Percentiles rank a stretch among this genome's conserved stretches.
phyloP scores from a whole-genome alignment of 2,113 vertebrate species.

The Chaetodon trifascialis region DNA sequence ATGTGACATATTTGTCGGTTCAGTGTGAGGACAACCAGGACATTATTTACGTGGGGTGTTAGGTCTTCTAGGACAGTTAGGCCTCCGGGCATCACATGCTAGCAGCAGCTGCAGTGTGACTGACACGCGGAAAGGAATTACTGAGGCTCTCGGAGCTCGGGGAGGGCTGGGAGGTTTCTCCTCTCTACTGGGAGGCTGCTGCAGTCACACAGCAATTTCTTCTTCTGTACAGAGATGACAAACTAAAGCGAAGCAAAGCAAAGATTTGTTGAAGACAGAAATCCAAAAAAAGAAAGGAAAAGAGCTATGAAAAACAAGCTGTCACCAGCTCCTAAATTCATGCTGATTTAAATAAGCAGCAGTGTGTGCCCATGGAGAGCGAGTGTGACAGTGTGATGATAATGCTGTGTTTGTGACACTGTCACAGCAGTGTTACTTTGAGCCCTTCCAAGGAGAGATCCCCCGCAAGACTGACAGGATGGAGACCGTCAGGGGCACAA shows the following conservation, averaged over 20 bases:
- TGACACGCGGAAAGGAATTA: constrained; percentile 67
- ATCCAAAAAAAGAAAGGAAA: constrained; percentile 49
- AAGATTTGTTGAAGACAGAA: constrained; percentile 73
- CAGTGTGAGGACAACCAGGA: constrained; percentile 46
- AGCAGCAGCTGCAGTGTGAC: constrained; percentile 58
- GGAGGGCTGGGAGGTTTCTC: constrained; percentile 56
- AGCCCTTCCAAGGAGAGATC: constrained; percentile 67
- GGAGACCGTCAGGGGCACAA: constrained; percentile 55
- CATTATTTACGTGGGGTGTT: constrained; percentile 59
- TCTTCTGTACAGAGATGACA: constrained; percentile 56
- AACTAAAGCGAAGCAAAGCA: constrained; percentile 69
- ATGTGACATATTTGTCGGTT: constrained; percentile 43
- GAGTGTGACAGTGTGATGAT: constrained; percentile 73
- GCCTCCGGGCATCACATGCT: constrained; percentile 61
- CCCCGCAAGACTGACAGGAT: constrained; percentile 72
- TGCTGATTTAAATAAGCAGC: constrained; percentile 72
- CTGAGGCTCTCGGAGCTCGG: constrained; percentile 61
- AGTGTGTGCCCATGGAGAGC: constrained; percentile 52
- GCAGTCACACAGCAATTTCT: constrained; percentile 60
- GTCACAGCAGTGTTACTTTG: constrained; percentile 64
- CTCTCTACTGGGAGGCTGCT: constrained; percentile 58
- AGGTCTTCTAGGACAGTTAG: constrained; percentile 58
- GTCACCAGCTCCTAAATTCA: constrained; percentile 66
- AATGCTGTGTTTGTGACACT: constrained; percentile 74
- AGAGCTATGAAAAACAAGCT: constrained; percentile 62